Conservation (phyloP, 2,888 invertebrate genomes). For the Hemistola chrysoprasaria region DNA sequence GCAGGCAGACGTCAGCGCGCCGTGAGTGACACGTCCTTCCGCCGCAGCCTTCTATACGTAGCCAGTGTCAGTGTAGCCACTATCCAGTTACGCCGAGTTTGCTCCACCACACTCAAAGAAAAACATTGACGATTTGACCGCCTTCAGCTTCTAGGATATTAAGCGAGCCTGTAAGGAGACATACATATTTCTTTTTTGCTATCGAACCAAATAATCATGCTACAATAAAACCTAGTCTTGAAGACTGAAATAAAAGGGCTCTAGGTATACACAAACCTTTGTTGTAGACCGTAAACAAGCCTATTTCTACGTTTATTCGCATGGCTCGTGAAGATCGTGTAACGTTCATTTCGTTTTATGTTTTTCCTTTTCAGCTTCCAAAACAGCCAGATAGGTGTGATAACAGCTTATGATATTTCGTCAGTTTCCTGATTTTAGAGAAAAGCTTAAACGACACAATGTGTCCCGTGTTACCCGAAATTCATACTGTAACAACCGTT, state of each 20-base stretch:
- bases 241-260: background rate
- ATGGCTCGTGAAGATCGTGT: background rate
- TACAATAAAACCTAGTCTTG: background rate
- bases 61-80: constrained; percentile 30
- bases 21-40: constrained; percentile 77
- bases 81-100: constrained; percentile 50
- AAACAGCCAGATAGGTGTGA: no score
- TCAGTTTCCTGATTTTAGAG: constrained; percentile 2
- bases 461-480: constrained; percentile 12
- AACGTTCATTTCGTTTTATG: background rate
- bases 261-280: background rate
- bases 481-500: constrained; percentile 5
- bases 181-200: no score
- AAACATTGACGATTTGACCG: constrained; percentile 18
- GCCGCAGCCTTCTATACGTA: constrained; percentile 55
- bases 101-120: constrained; percentile 33
- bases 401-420: constrained; percentile 5
- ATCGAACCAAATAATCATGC: constrained; percentile 1
- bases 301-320: background rate
- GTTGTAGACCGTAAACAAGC: no score
- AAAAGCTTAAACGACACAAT: constrained; percentile 7
- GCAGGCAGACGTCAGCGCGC: constrained; percentile 64
- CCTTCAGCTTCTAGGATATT: constrained; percentile 2
- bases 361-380: no score
- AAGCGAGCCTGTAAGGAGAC: background rate